Base-by-base conservation (phyloP, 2,797 vertebrate species). In the Ibycter americanus region DNA sequence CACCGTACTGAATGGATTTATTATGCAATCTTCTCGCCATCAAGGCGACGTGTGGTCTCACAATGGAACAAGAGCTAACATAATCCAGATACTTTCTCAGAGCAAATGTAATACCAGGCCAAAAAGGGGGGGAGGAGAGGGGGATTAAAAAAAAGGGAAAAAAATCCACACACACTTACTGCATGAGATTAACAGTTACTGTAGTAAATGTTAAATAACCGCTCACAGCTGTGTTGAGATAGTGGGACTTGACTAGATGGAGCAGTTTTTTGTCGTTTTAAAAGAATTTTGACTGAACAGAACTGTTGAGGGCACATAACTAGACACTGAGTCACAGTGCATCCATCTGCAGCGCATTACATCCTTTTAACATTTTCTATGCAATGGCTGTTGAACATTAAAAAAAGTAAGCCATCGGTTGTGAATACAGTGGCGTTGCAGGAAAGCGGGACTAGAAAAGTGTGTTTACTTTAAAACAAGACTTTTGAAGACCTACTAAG, bases 281-380 rank as follows among this genome's bases (percentile, higher is more conserved):
- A 67, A 94, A 87, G 44, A 88, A 54, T 92, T 92, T 82, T 92
- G 85, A 79, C 81, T 86, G 70, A 91, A 70, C 66, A 56, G 93
- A 95, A 55, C 90, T 92, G 83, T 88, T 4, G n/a, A 92, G 94
- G 82, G 95, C 93, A 56, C 96, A 95, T 97, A 96, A 88, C 94
- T 95, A 96, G 96, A 97, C 97, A 93, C 3, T 96, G 96, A 97
- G 90, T 97, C 96, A 96, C 72, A 76, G 77, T 81, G 56, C 73
- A 74, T 92, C 89, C 90, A 95, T 95, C 96, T 97, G 94, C 81
- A 92, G 77, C 2, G 1, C 51, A 77, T 97, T 95, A 91, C 85
- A 80, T 88, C 70, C 66, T 94, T 91, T 78, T 66, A 90, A 71
- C 13, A 0, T 93, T 90, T 93, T 80, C 83, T 94, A 21, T 95